These are phyloP conservation scores for Cephalopholis sonnerati DNA, from an alignment of 2,113 vertebrate genomes.

Conservation along the genomic window DNA sequence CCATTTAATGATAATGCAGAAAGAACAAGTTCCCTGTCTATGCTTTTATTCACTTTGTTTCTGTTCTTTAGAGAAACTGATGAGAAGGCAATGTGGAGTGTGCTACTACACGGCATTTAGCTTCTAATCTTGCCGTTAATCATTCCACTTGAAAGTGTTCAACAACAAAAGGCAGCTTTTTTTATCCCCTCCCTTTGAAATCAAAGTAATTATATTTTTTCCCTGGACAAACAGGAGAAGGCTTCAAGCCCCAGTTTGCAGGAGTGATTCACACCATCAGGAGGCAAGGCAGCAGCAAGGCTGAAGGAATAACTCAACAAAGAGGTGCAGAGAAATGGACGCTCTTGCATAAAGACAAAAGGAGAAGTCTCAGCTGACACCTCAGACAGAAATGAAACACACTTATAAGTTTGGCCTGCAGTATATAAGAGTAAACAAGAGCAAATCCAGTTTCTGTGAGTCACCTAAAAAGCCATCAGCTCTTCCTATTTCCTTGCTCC, in stretches of 20 bases:
- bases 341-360: slow-evolving; percentile 13
- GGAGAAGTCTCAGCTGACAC: slow-evolving; percentile 26
- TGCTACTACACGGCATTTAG: slow-evolving; percentile 52
- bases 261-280: slow-evolving; percentile 43
- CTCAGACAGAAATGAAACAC: slow-evolving; percentile 24
- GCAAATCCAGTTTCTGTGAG: slow-evolving; percentile 33
- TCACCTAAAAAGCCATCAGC: slow-evolving; percentile 31
- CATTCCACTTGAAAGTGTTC: slow-evolving; percentile 68
- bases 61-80: slow-evolving; percentile 58
- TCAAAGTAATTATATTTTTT: slow-evolving; percentile 43
- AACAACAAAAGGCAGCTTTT: slow-evolving; percentile 58
- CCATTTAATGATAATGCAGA: slow-evolving; percentile 59
- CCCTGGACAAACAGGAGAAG: slow-evolving; percentile 38
- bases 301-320: slow-evolving; percentile 37
- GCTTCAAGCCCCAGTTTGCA: slow-evolving; percentile 31
- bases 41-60: slow-evolving; percentile 63
- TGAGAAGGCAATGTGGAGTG: slow-evolving; percentile 49
- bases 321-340: slow-evolving; percentile 12
- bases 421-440: slow-evolving; percentile 18
- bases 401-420: slow-evolving; percentile 27
- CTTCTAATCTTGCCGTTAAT: slow-evolving; percentile 68
- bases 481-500: slow-evolving; percentile 28
- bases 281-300: slow-evolving; percentile 30
- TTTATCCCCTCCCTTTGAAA: slow-evolving; percentile 34
- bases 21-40: slow-evolving; percentile 25